Base-by-base conservation (phyloP, 2,113 vertebrate genomes). In the Climacteris rufus region DNA sequence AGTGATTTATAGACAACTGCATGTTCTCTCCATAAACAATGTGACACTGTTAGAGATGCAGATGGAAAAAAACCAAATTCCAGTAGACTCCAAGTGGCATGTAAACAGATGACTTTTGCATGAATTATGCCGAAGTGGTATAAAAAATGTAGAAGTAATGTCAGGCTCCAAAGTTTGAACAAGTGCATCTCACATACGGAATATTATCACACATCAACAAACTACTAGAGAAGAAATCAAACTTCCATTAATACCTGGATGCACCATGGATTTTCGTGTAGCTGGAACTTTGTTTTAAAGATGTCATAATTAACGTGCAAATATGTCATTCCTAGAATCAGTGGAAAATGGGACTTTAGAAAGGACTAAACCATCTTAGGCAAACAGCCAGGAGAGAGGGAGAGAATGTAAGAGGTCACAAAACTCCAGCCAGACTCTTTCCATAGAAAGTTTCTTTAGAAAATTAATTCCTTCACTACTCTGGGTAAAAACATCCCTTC, bases 61-160 rank as follows among this genome's bases (percentile, higher is more conserved):
- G 82, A 90, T 63, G 24, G 85, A 92, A 94, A 97, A 95, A 31
- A 80, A 88, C 56, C 56, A 83, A 83, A 83, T 81, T 74, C 54
- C 88, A 81, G 31, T 37, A 83, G 71, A 71, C 52, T 95, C 56
- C 88, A 92, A 70, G 52, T 28, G 60, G 71, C 40, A 86, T 7
- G 47, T 49, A 54, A 86, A 84, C 33, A 85, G 90, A 89, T 30
- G 31, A 93, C 89, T 35, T 85, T 78, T 65, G 25, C 33, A 35
- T 40, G 60, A 94, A 71, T 83, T 90, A 59, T 21, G 30, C 1
- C 88, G 66, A 89, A 76, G 65, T 15, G 49, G 7, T 49, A 11
- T 22, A 78, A 94, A 25, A 71, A 90, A 81, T 6, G 23, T 12
- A 59, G 31, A 85, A 45, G 27, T 37, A 47, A 74, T 85, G 92